Evolutionary conservation across 2,888 invertebrate genomes (phyloP).

Genomic region (Metellina segmentata): DNA sequence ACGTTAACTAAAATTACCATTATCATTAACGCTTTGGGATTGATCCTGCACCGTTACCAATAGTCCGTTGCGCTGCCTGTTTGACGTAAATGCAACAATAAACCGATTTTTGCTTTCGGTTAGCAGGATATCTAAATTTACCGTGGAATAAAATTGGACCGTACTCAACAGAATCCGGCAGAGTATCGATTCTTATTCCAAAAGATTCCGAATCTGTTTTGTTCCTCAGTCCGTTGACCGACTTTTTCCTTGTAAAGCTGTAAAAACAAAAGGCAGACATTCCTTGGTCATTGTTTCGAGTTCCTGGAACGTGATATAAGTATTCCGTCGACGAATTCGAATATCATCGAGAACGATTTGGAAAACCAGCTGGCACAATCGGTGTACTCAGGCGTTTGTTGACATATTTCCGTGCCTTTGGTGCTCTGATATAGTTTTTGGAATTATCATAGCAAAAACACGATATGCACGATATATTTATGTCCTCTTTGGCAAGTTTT

Average conservation of each 20-base stretch:
- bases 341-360: background rate
- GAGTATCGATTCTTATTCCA: too few species aligned
- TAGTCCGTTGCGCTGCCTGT: too few species aligned
- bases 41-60: too few species aligned
- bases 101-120: too few species aligned
- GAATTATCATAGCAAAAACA: background rate
- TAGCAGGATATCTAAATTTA: background rate
- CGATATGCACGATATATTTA: background rate
- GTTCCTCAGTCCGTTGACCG: constrained; percentile 51
- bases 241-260: constrained; percentile 23
- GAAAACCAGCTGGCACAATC: constrained; percentile 27
- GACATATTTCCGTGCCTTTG: background rate
- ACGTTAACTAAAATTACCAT: too few species aligned
- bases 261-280: constrained; percentile 42
- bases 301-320: constrained; percentile 52
- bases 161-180: too few species aligned
- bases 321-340: constrained; percentile 2
- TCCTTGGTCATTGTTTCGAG: constrained; percentile 38
- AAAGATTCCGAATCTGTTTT: background rate
- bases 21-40: too few species aligned
- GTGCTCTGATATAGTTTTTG: too few species aligned
- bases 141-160: too few species aligned
- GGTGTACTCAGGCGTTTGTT: constrained; percentile 8
- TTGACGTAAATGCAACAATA: too few species aligned
- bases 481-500: too few species aligned